Percentiles rank a stretch among this genome's conserved stretches.
These are phyloP conservation scores for Acanthaster planci DNA, from an alignment of 35 echinoderm and acorn worm genomes.

Conservation along the genomic window DNA sequence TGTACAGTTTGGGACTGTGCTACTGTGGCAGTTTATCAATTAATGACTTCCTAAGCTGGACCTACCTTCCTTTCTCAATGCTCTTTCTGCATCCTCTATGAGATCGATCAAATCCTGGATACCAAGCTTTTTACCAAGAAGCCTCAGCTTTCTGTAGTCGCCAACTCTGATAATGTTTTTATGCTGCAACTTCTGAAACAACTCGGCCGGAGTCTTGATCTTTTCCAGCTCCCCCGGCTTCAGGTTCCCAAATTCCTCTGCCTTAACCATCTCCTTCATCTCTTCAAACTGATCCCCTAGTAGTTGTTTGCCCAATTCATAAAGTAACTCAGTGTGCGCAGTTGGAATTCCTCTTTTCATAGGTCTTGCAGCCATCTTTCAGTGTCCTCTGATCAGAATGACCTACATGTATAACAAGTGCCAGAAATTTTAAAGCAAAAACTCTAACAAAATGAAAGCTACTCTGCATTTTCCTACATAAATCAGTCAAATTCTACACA, in stretches of 20 bases:
- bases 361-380: too few species aligned
- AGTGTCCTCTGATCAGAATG: too few species aligned
- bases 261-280: neutral
- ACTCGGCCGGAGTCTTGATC: neutral
- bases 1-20: too few species aligned
- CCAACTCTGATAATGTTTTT: neutral
- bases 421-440: too few species aligned
- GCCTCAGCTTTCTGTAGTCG: neutral
- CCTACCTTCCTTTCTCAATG: neutral
- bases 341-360: neutral
- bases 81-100: neutral
- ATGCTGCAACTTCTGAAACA: neutral
- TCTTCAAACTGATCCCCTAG: neutral
- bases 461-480: too few species aligned
- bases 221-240: neutral
- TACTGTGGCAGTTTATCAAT: too few species aligned
- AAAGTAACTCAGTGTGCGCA: neutral
- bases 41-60: neutral
- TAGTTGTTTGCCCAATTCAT: neutral
- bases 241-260: neutral
- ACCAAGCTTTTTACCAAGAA: neutral
- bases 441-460: too few species aligned
- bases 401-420: too few species aligned
- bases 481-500: too few species aligned
- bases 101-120: neutral